phyloP scores from a whole-genome alignment of 2,797 vertebrate species.

The Lycodopsis pacificus region DNA sequence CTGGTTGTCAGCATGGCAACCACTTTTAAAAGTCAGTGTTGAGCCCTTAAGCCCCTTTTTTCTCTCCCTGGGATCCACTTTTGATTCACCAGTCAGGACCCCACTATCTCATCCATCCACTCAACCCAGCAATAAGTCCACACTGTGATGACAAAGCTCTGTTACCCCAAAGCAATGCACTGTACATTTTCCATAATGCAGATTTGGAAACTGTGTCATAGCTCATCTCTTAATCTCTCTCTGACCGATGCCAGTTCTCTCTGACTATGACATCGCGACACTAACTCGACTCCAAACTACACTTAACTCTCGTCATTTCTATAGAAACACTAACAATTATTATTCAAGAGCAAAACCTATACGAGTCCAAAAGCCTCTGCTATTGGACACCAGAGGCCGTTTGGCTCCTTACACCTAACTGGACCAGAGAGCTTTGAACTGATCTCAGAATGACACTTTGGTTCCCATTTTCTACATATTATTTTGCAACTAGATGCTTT shows the following conservation, averaged over 20 bases:
- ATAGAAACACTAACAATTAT: background rate
- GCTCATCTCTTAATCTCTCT: background rate
- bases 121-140: background rate
- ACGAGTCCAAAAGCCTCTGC: background rate
- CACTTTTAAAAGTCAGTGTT: background rate
- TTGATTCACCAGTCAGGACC: background rate
- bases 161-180: background rate
- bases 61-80: constrained; percentile 14
- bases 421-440: background rate
- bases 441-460: background rate
- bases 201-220: background rate
- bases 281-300: background rate
- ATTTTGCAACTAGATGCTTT: background rate
- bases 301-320: background rate
- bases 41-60: background rate
- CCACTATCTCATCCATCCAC: constrained; percentile 9
- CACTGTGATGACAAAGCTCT: background rate
- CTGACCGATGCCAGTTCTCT: background rate
- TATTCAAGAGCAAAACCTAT: background rate
- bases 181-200: background rate
- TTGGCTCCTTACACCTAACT: background rate
- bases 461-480: background rate
- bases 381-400: background rate
- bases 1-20: background rate
- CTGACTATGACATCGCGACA: background rate